Evolutionary conservation across 2,797 vertebrate species (phyloP).

Genomic region (Nothura maculosa): DNA sequence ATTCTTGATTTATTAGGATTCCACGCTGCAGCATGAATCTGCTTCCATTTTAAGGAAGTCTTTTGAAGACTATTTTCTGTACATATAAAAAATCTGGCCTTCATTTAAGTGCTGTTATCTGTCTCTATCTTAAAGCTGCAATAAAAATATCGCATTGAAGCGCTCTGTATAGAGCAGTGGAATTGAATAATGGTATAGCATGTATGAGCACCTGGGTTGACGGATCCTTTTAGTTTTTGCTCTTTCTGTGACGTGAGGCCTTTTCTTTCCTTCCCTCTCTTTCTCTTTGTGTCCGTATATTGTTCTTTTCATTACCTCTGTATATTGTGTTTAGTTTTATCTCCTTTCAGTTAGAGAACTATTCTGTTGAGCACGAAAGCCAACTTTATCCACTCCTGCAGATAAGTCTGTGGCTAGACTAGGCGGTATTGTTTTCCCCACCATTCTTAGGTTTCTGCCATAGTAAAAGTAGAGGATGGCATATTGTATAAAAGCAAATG

Average conservation of each 20-base stretch:
- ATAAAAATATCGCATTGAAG: background rate
- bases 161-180: background rate
- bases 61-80: background rate
- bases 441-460: background rate
- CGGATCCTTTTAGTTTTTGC: background rate
- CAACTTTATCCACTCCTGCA: conserved; percentile 35
- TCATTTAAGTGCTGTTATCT: background rate
- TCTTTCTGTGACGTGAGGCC: background rate
- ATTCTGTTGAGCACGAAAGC: conserved; percentile 41
- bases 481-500: conserved; percentile 46
- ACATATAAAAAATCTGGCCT: background rate
- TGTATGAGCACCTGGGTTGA: background rate
- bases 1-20: background rate
- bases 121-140: background rate
- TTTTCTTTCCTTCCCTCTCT: background rate
- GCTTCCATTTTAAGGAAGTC: background rate
- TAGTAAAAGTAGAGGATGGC: conserved; percentile 18
- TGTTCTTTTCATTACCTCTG: conserved; percentile 1
- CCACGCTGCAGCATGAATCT: background rate
- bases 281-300: background rate
- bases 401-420: conserved; percentile 17
- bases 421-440: background rate
- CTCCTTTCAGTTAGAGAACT: conserved; percentile 4
- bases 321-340: conserved; percentile 13
- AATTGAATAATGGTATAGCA: background rate